Conservation (phyloP, 2,113 vertebrate species). For the Plotosus lineatus region DNA sequence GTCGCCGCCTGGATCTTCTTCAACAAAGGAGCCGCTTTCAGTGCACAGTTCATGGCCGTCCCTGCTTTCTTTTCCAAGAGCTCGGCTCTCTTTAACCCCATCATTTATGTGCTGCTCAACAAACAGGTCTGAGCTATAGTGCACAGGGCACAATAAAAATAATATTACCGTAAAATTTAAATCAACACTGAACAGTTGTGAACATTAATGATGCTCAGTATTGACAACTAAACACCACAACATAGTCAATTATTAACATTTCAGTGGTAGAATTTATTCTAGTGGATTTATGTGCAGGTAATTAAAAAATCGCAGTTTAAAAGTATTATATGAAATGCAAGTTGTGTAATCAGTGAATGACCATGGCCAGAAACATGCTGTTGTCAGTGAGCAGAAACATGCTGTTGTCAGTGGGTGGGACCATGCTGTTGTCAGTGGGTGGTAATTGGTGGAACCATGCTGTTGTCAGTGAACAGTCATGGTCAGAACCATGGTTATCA, state of each 20-base stretch:
- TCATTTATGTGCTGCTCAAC: conserved; percentile 64
- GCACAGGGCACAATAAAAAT: background rate
- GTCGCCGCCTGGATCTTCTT: conserved; percentile 75
- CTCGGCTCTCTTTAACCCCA: conserved; percentile 67
- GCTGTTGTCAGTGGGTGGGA: too few species aligned
- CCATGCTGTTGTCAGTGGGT: too few species aligned
- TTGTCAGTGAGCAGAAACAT: too few species aligned
- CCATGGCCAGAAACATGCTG: too few species aligned
- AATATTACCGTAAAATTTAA: background rate
- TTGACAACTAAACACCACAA: background rate
- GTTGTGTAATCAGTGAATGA: too few species aligned
- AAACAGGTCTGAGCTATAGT: conserved; percentile 66
- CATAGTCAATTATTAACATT: background rate
- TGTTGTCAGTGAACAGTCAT: too few species aligned
- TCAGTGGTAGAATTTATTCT: background rate
- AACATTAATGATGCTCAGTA: background rate
- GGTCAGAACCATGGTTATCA: too few species aligned
- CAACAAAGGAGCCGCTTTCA: conserved; percentile 70
- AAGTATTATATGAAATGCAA: too few species aligned
- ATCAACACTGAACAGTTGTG: background rate
- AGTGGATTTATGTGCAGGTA: background rate
- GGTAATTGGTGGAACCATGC: too few species aligned
- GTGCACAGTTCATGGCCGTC: conserved; percentile 67
- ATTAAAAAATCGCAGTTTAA: background rate
- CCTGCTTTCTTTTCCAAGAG: conserved; percentile 76